phyloP scores from a whole-genome alignment of 30 jellyfish, hydroid and myxozoan genomes.

The Rhopilema esculentum region DNA sequence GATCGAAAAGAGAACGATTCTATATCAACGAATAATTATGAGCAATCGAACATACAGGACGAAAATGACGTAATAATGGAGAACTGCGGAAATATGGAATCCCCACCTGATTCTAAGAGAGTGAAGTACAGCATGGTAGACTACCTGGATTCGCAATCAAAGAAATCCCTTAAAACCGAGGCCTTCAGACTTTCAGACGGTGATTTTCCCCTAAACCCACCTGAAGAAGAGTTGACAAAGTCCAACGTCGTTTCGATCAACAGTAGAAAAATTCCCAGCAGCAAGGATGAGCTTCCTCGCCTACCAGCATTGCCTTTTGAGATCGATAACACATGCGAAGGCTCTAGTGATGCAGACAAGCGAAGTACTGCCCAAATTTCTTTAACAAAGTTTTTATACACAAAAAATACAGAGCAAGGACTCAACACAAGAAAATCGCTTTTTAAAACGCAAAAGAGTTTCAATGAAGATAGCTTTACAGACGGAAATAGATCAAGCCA shows the following conservation, averaged over 20 bases:
- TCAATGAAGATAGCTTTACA: not conserved
- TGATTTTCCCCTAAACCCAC: constrained; percentile 27
- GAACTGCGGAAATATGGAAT: not conserved
- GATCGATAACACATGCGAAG: not conserved
- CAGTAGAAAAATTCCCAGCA: not conserved
- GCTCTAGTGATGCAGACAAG: not conserved
- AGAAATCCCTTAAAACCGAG: constrained; percentile 32
- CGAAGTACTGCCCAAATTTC: not conserved
- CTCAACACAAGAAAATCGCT: constrained; percentile 9
- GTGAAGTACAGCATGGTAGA: constrained; percentile 32
- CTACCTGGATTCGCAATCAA: constrained; percentile 49
- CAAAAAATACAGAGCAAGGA: not conserved
- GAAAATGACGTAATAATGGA: not conserved
- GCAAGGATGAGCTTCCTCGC: not conserved
- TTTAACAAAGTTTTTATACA: constrained; percentile 15
- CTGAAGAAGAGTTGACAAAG: constrained; percentile 16
- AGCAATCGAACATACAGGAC: not conserved
- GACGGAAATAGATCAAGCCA: not conserved
- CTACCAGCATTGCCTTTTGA: not conserved
- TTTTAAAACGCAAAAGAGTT: not conserved
- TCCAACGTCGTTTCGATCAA: not conserved
- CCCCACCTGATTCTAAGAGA: constrained; percentile 63
- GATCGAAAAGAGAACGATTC: constrained; percentile 12
- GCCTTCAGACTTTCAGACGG: constrained; percentile 48
- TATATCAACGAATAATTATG: not conserved